Base-by-base conservation (phyloP, 2,888 invertebrate species). In the Eustalomyia histrio region DNA sequence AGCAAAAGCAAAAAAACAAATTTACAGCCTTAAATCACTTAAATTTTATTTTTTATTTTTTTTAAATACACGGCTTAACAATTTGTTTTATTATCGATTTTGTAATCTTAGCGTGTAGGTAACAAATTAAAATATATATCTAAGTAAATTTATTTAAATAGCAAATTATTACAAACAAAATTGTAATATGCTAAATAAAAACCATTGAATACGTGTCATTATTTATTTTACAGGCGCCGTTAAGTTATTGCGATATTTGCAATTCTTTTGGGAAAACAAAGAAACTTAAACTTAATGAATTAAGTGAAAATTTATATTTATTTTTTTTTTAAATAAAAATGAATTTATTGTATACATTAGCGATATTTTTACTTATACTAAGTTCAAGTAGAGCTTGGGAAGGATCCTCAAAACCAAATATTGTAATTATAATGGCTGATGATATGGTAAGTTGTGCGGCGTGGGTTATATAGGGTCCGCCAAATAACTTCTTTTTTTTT, bases 351-450 rank as follows among this genome's bases (percentile, higher is more conserved):
- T 35, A 55, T 50, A n/a, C 55, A 39, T 1, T 61, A 7, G 21
- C 0, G n/a, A 14, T 16, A 6, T 55, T 21, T 9, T 47, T 47
- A 24, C 1, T 61, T 7, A 24, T 47, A 2, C 1, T 17, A 3
- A 72, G 8, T 3, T 12, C 10, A 6, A 18, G 10, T 52, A 58
- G 14, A n/a, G 71, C 71, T 53, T 76, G 73, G 80, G 71, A 78
- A 12, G 53, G 9, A 4, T 6, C 33, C n/a, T 10, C 12, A 9
- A 79, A 64, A 39, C 94, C 95, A 1, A 92, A 96, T 88, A 93
- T 96, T 71, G 92, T 96, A 65, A 93, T 96, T 84, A 95, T 96
- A 76, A 92, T 96, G 88, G 95, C 95, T 0, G 96, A 96, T 91
- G 96, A 96, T 90, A 92, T 96, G 94, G 96, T 96, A 91, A 91